Base-by-base conservation (phyloP, 2,888 invertebrate genomes). In the Megalurothrips usitatus region DNA sequence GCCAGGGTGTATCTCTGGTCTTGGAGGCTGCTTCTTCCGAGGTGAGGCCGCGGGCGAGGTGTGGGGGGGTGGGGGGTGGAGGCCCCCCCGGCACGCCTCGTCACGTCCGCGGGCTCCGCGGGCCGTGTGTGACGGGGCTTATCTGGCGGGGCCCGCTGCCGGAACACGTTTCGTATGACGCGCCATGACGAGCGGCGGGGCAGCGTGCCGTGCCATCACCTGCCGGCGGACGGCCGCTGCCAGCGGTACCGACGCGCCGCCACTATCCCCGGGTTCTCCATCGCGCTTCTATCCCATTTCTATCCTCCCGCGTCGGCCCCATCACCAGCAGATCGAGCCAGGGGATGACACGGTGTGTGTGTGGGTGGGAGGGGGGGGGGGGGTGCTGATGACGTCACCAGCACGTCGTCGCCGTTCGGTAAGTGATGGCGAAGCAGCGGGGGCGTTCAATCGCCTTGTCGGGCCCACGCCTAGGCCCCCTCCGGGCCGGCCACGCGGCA, bases 121-220 rank as follows among this genome's bases (percentile, higher is more conserved):
- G 58, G 6, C 19, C 58, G 58, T 43, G 34, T 43, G 34, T n/a
- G 68, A 23, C 68, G 68, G 68, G 68, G 68, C 68, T 19, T 43
- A 43, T 43, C 34, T 3, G 68, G 68, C 68, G 9, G 26, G 26
- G 68, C 68, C 11, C 26, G 68, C 68, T 75, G 68, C 68, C 68
- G 68, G 68, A 75, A 75, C 68, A 75, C 68, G 68, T 75, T 75
- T 75, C 68, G 23, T 75, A 75, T 75, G 68, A 75, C 68, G 68
- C 23, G 68, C 68, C 68, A 23, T 75, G 68, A 75, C 68, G 68
- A 75, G 68, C 23, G 11, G 23, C 68, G 52, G 52, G 14, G 49
- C 14, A 14, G 49, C 34, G 34, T 43, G 34, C 34, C 34, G 6
- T 43, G 34, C 34, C 34, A 43, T 43, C 34, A 43, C 34, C 34